Evolutionary conservation across 2,113 vertebrate genomes (phyloP).

Genomic region (Phalacrocorax brasilianus): DNA sequence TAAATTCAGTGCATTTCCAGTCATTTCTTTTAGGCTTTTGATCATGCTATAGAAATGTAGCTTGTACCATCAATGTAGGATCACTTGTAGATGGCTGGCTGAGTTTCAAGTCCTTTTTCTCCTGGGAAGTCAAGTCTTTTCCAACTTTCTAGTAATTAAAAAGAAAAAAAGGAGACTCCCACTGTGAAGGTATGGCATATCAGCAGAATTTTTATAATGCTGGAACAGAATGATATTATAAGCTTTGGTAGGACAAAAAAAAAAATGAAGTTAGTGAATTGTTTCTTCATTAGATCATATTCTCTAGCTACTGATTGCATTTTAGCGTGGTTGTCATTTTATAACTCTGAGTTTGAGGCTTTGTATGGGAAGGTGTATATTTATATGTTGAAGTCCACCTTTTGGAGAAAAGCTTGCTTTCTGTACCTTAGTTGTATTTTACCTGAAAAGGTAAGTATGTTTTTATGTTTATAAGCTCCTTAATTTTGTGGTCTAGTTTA

Average conservation of each 20-base stretch:
- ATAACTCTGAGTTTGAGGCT: not conserved
- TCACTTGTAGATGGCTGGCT: slow-evolving; percentile 34
- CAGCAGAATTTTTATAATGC: not conserved
- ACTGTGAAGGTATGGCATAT: not conserved
- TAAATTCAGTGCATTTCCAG: not conserved
- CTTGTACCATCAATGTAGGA: slow-evolving; percentile 5
- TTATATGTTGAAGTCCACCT: not conserved
- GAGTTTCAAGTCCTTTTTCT: slow-evolving; percentile 36
- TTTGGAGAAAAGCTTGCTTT: not conserved
- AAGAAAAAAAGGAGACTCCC: not conserved
- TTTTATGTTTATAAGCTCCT: not conserved
- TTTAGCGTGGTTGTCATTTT: not conserved
- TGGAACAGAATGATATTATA: not conserved
- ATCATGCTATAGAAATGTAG: not conserved
- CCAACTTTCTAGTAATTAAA: slow-evolving; percentile 45
- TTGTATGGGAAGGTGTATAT: not conserved
- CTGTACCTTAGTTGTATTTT: not conserved
- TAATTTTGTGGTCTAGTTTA: not conserved
- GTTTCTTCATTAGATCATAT: not conserved
- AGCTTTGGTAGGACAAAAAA: not conserved
- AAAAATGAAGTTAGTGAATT: not conserved
- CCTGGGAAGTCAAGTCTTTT: slow-evolving; percentile 34
- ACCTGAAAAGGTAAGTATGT: not conserved
- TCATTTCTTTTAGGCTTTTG: not conserved
- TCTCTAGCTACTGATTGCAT: not conserved